Evolutionary conservation across 2,888 invertebrate genomes (phyloP).

Genomic region (Netelia inedita): DNA sequence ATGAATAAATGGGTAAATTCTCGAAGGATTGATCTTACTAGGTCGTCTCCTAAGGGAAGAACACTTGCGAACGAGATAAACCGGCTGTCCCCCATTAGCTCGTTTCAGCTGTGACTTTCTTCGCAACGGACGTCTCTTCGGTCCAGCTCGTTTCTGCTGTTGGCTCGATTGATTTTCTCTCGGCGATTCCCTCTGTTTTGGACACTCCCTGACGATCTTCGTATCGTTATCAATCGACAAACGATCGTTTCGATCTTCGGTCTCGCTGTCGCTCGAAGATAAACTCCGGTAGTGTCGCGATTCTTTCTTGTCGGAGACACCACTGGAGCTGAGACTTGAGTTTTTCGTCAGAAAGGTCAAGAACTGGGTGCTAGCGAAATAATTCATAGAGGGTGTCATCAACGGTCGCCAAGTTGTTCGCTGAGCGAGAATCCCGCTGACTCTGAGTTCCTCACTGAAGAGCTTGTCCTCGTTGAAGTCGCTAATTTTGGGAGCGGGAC

Average conservation of each 20-base stretch:
- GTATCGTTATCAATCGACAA: conserved; percentile 49
- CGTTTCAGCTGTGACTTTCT: conserved; percentile 81
- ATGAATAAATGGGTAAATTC: not conserved
- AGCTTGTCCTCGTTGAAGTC: conserved; percentile 84
- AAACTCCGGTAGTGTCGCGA: conserved; percentile 74
- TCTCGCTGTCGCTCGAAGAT: conserved; percentile 81
- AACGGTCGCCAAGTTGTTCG: conserved; percentile 75
- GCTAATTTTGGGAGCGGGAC: conserved; percentile 80
- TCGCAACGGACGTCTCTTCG: conserved; percentile 80
- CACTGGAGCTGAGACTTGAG: conserved; percentile 21
- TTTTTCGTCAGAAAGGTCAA: conserved; percentile 79
- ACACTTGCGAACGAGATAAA: conserved; percentile 82
- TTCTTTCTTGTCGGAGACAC: conserved; percentile 44
- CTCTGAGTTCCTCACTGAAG: conserved; percentile 80
- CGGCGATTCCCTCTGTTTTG: conserved; percentile 44
- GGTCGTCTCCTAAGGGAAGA: conserved; percentile 83
- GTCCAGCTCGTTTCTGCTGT: conserved; percentile 69
- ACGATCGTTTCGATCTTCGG: conserved; percentile 61
- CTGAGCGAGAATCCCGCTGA: conserved; percentile 74
- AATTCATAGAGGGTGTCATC: conserved; percentile 74
- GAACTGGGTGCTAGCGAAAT: conserved; percentile 82
- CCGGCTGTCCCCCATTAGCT: conserved; percentile 80
- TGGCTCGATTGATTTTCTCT: conserved; percentile 50
- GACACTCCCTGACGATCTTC: conserved; percentile 41
- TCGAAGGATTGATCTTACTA: conserved; percentile 77